Base-by-base conservation (phyloP, 1,140 invertebrate species). In the Patella vulgata region DNA sequence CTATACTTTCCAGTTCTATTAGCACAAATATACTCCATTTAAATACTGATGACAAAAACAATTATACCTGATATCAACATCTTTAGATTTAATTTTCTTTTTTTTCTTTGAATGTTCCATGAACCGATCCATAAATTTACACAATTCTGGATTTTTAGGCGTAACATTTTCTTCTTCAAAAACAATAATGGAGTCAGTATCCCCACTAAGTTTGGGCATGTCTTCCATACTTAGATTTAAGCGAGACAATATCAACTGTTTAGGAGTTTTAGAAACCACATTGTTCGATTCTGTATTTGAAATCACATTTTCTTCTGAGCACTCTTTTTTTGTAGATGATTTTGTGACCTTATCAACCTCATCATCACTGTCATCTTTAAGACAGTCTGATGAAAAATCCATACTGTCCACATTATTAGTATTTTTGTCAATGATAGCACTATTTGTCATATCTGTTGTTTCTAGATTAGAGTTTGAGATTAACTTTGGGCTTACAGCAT, bases 21-120 rank as follows among this genome's bases (percentile, higher is more conserved):
- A n/a, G n/a, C n/a, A n/a, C n/a, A n/a, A n/a, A n/a, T n/a, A n/a
- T n/a, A n/a, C n/a, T n/a, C n/a, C n/a, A n/a, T n/a, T n/a, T n/a
- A n/a, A n/a, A n/a, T n/a, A n/a, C n/a, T n/a, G n/a, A n/a, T n/a
- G n/a, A n/a, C n/a, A n/a, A n/a, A n/a, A n/a, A n/a, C n/a, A 36
- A 23, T 21, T 23, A 21, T 39, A 80, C 78, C 63, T 78, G 46
- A 80, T 69, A 36, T 72, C 66, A 11, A 75, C 54, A 31, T 77
- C 57, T 53, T 62, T 63, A 14, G 67, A 54, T 30, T 70, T 47
- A 14, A 31, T 58, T 5, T 55, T 50, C 47, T 50, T 51, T 30
- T 44, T 71, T 21, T 62, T 73, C 12, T 25, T 69, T 21, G 61
- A 69, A 11, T 75, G 70, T 30, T 72, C 40, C 19, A 73, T 23